phyloP scores from a whole-genome alignment of 2,797 vertebrate species.

The Galagoides demidoff region DNA sequence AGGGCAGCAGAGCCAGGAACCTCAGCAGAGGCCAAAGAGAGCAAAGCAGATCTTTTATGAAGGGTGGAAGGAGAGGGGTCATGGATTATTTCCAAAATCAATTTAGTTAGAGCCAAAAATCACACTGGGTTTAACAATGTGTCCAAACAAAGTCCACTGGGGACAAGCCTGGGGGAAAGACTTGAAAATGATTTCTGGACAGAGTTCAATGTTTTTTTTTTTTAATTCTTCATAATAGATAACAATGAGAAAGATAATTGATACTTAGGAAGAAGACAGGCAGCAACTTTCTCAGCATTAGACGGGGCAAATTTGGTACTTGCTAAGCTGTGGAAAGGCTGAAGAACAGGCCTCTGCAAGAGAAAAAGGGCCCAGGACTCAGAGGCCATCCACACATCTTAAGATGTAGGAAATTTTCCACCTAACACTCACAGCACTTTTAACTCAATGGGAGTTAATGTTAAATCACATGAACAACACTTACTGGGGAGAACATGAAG shows the following conservation, averaged over 20 bases:
- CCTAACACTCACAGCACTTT: neutral
- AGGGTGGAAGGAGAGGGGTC: neutral
- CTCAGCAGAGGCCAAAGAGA: slow-evolving; percentile 29
- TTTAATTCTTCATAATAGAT: neutral
- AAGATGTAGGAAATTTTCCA: neutral
- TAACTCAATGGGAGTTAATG: neutral
- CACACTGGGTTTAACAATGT: slow-evolving; percentile 45
- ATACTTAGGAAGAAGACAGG: neutral
- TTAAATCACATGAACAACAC: neutral
- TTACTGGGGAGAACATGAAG: slow-evolving; percentile 77
- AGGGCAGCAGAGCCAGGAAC: neutral
- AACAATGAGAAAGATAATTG: slow-evolving; percentile 28
- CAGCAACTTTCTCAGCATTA: neutral
- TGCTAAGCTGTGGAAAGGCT: neutral
- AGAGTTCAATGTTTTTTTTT: neutral
- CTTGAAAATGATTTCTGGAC: slow-evolving; percentile 53
- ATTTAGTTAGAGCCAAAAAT: slow-evolving; percentile 60
- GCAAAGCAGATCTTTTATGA: slow-evolving; percentile 15
- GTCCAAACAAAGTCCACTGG: slow-evolving; percentile 10
- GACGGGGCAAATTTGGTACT: neutral
- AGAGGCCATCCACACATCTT: neutral
- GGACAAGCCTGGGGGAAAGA: neutral
- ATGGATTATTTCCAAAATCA: slow-evolving; percentile 14
- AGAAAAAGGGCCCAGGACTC: neutral
- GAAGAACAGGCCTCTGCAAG: neutral